These are phyloP conservation scores for Alviniconcha marisindica DNA, from an alignment of 1,140 invertebrate species.

Conservation along the genomic window DNA sequence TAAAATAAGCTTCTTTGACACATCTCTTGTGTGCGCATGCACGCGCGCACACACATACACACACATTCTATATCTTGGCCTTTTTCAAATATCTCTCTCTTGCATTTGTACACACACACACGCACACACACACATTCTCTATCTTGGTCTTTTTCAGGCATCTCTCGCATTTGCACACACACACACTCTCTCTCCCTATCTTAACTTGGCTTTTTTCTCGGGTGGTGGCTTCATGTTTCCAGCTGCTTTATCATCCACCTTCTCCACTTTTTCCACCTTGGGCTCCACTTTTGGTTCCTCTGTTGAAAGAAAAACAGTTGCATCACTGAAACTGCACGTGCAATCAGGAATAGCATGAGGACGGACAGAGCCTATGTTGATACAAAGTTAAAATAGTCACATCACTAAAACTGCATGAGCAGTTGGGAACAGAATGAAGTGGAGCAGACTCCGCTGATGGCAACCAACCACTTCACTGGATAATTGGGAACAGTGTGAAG, in stretches of 20 bases:
- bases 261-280: slow-evolving; percentile 65
- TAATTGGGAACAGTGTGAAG: too few relatives aligned
- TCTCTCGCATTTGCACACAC: background rate
- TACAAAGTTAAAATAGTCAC: too few relatives aligned
- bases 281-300: slow-evolving; percentile 78
- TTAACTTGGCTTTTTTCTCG: slow-evolving; percentile 87
- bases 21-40: background rate
- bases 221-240: slow-evolving; percentile 87
- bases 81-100: too few relatives aligned
- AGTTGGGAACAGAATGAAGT: too few relatives aligned
- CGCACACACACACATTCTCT: background rate
- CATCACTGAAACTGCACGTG: background rate
- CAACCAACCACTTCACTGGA: too few relatives aligned
- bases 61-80: too few relatives aligned
- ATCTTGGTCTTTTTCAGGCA: too few relatives aligned
- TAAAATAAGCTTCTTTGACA: too few relatives aligned
- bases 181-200: slow-evolving; percentile 41
- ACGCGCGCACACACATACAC: background rate
- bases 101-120: background rate
- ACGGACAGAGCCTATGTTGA: too few relatives aligned
- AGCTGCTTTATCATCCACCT: slow-evolving; percentile 53
- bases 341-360: too few relatives aligned
- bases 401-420: too few relatives aligned
- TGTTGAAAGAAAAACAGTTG: slow-evolving; percentile 49
- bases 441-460: too few relatives aligned